Evolutionary conservation across 2,888 invertebrate species (phyloP).

Genomic region (Nomada ruficornis): DNA sequence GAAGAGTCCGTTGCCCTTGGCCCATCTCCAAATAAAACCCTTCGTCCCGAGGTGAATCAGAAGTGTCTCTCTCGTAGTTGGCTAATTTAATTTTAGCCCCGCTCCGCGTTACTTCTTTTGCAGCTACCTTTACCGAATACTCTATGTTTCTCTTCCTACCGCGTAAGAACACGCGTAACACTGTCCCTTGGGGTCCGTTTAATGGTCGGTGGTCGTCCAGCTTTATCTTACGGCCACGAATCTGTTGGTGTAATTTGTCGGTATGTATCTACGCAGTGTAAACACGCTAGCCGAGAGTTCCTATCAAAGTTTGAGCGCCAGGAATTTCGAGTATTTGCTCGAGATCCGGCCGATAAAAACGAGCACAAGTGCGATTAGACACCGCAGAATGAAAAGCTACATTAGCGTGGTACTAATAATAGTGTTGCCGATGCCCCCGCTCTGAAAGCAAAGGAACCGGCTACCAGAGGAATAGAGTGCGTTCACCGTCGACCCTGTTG

Average conservation of each 20-base stretch:
- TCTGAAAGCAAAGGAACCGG: slow-evolving; percentile 44
- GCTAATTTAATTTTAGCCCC: slow-evolving; percentile 72
- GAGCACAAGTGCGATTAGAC: slow-evolving; percentile 5
- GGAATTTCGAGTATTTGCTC: slow-evolving; percentile 36
- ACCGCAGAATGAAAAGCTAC: slow-evolving; percentile 17
- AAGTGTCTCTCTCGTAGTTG: slow-evolving; percentile 65
- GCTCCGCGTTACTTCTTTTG: slow-evolving; percentile 24
- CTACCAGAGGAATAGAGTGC: slow-evolving; percentile 58
- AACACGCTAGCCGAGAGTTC: not conserved
- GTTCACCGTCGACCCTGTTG: slow-evolving; percentile 66
- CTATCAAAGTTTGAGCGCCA: slow-evolving; percentile 28
- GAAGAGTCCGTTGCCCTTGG: slow-evolving; percentile 76
- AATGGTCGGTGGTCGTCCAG: slow-evolving; percentile 30
- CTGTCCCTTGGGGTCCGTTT: not conserved
- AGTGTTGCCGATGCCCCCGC: slow-evolving; percentile 56
- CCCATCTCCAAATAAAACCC: slow-evolving; percentile 76
- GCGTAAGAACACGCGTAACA: slow-evolving; percentile 60
- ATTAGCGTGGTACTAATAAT: slow-evolving; percentile 59
- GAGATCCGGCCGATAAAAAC: slow-evolving; percentile 32
- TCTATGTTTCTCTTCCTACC: slow-evolving; percentile 11
- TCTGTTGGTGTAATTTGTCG: slow-evolving; percentile 2
- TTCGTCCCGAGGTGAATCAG: slow-evolving; percentile 69
- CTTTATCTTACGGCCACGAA: slow-evolving; percentile 24
- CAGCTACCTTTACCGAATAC: slow-evolving; percentile 38
- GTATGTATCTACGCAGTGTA: not conserved